Percentiles rank a stretch among this genome's conserved stretches.
Conservation (phyloP, 2,888 invertebrate species). For the Pseudococcus viburni region DNA sequence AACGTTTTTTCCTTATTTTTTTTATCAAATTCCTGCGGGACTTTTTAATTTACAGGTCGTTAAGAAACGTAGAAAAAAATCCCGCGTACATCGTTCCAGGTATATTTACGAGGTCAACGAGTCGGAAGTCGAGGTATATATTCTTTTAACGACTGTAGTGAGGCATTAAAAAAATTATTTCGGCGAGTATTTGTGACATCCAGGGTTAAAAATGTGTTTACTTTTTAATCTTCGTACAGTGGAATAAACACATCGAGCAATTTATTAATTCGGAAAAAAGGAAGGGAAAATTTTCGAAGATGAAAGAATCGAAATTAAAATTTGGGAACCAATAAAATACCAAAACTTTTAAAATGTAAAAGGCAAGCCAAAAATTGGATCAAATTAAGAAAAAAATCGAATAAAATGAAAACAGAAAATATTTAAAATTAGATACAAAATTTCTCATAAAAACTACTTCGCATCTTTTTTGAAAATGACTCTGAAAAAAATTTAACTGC, state of each 20-base stretch:
- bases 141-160: constrained; percentile 1
- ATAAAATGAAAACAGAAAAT: too few species aligned
- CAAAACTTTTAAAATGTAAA: too few species aligned
- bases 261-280: neutral
- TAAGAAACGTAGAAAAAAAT: neutral
- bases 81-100: neutral
- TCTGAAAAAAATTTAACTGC: too few species aligned
- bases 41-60: constrained; percentile 21
- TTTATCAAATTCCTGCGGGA: constrained; percentile 1
- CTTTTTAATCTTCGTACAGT: neutral
- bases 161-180: constrained; percentile 8
- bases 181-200: neutral
- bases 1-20: neutral
- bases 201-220: neutral
- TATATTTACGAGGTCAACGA: constrained; percentile 25
- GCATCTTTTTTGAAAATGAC: too few species aligned
- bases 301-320: too few species aligned
- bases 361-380: too few species aligned
- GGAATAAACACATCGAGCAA: neutral
- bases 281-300: neutral
- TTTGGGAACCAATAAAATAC: neutral
- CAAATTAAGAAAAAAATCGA: too few species aligned
- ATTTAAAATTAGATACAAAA: too few species aligned
- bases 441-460: too few species aligned
- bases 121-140: constrained; percentile 21